Evolutionary conservation across 1,140 invertebrate species (phyloP).

Genomic region (Bombus waltoni): DNA sequence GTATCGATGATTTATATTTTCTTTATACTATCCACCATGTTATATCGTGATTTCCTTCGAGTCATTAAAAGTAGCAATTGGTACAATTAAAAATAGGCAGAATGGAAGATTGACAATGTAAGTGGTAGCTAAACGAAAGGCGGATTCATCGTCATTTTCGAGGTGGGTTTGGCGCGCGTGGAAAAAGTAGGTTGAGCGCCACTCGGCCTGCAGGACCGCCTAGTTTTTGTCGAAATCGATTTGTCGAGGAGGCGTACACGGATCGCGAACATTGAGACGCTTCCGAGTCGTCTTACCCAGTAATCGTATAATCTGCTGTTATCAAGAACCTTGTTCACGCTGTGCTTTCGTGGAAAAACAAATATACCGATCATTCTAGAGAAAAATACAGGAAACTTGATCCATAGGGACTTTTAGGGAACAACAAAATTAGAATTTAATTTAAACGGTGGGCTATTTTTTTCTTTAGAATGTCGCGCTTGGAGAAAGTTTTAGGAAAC

Average conservation of each 20-base stretch:
- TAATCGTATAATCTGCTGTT: background rate
- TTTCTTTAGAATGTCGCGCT: too few species aligned
- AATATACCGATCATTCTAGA: background rate
- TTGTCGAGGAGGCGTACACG: conserved; percentile 28
- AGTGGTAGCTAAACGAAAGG: conserved; percentile 5
- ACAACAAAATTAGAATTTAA: too few species aligned
- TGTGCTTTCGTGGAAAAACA: background rate
- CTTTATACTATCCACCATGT: background rate
- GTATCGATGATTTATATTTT: background rate
- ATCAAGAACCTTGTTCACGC: background rate
- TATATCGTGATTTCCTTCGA: background rate
- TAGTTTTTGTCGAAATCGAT: conserved; percentile 53
- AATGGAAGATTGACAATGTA: background rate
- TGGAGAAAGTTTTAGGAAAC: too few species aligned
- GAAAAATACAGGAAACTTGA: too few species aligned
- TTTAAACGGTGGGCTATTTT: too few species aligned
- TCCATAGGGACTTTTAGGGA: too few species aligned
- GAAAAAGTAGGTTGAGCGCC: conserved; percentile 50
- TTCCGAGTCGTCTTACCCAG: background rate
- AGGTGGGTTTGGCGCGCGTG: background rate
- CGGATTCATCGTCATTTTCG: background rate
- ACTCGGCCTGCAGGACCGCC: conserved; percentile 44
- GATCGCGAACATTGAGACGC: conserved; percentile 10
- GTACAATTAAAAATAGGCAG: too few species aligned
- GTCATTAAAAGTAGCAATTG: background rate